These are phyloP conservation scores for Etheostoma perlongum DNA, from an alignment of 2,797 vertebrate genomes.

Conservation along the genomic window DNA sequence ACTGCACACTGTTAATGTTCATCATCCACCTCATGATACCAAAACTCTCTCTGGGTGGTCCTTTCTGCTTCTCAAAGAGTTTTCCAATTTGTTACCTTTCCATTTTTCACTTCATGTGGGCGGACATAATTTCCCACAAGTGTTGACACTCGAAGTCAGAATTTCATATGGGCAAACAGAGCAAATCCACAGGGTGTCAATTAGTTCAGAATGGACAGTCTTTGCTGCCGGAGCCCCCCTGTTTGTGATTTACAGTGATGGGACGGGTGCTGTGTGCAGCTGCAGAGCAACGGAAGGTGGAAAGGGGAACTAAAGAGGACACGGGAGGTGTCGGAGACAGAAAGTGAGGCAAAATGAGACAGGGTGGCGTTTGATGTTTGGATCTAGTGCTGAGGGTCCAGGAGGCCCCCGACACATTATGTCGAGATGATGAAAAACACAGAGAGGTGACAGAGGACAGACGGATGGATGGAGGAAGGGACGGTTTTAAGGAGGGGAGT, in stretches of 20 bases:
- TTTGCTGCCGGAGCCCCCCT: not conserved
- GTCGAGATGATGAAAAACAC: slow-evolving; percentile 39
- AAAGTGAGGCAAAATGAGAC: slow-evolving; percentile 6
- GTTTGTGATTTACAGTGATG: not conserved
- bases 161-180: slow-evolving; percentile 12
- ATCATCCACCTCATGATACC: too few relatives aligned
- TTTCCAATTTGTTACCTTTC: not conserved
- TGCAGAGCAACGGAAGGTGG: not conserved
- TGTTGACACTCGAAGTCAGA: not conserved
- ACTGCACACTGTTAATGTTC: too few relatives aligned
- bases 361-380: slow-evolving; percentile 39
- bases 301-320: not conserved
- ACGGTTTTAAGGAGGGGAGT: not conserved
- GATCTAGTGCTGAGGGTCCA: slow-evolving; percentile 39
- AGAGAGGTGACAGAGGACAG: slow-evolving; percentile 10
- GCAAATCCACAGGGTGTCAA: slow-evolving; percentile 15
- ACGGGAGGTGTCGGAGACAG: not conserved
- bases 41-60: too few relatives aligned
- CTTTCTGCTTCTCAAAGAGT: too few relatives aligned
- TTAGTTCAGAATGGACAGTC: not conserved
- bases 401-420: slow-evolving; percentile 30
- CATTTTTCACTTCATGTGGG: slow-evolving; percentile 7
- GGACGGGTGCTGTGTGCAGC: not conserved
- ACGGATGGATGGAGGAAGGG: slow-evolving; percentile 6
- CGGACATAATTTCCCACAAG: too few relatives aligned